phyloP scores from a whole-genome alignment of 2,797 vertebrate species.

The Argyrosomus regius region DNA sequence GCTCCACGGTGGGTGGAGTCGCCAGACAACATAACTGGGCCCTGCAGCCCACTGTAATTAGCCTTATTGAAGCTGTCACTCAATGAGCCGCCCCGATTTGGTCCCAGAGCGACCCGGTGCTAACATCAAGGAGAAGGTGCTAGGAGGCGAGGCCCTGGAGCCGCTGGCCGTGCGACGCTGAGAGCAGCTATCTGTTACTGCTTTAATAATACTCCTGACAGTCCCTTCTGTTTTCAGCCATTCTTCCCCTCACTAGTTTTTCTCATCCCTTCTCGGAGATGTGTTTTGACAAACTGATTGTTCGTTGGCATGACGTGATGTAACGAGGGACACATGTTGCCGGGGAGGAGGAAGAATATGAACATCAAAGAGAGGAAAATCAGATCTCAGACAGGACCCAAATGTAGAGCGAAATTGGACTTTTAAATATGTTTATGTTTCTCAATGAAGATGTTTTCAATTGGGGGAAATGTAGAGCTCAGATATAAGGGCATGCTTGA shows the following conservation, averaged over 20 bases:
- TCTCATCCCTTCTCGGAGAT: constrained; percentile 66
- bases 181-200: constrained; percentile 78
- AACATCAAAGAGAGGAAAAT: constrained; percentile 78
- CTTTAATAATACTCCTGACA: constrained; percentile 74
- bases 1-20: constrained; percentile 83
- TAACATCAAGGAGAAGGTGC: constrained; percentile 78
- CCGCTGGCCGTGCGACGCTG: constrained; percentile 54
- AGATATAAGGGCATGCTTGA: constrained; percentile 41
- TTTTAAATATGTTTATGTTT: constrained; percentile 74
- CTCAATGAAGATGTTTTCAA: constrained; percentile 74
- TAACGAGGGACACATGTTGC: constrained; percentile 82
- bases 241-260: constrained; percentile 48
- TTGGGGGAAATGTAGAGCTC: constrained; percentile 58
- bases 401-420: constrained; percentile 57
- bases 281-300: constrained; percentile 82
- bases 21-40: constrained; percentile 80
- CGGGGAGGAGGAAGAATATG: constrained; percentile 64
- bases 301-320: constrained; percentile 77
- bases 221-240: constrained; percentile 58
- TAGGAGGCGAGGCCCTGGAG: constrained; percentile 59
- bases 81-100: constrained; percentile 63
- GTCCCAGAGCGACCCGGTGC: constrained; percentile 68
- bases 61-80: constrained; percentile 85
- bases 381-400: constrained; percentile 61
- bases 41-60: constrained; percentile 84